Evolutionary conservation across 2,797 vertebrate genomes (phyloP).

Genomic region (Eupleurogrammus muticus): DNA sequence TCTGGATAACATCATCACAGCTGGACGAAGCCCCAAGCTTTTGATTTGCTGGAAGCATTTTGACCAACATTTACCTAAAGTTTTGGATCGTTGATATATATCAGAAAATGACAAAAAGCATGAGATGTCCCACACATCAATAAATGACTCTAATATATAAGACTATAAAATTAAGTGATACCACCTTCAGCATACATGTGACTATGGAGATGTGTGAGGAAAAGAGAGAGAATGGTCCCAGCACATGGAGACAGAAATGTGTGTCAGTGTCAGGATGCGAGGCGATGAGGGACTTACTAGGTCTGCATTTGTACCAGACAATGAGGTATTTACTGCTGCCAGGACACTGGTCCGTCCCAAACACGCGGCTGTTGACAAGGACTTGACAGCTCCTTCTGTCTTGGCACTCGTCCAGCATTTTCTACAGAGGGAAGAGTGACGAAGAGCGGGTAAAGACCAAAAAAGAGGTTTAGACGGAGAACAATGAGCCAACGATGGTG

Average conservation of each 20-base stretch:
- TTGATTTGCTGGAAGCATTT: neutral
- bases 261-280: slow-evolving; percentile 33
- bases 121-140: neutral
- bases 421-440: slow-evolving; percentile 79
- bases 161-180: slow-evolving; percentile 2
- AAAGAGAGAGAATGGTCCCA: neutral
- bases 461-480: slow-evolving; percentile 56
- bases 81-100: neutral
- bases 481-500: slow-evolving; percentile 59
- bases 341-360: slow-evolving; percentile 90
- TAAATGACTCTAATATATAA: no score
- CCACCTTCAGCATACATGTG: neutral
- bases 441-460: slow-evolving; percentile 51
- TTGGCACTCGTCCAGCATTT: slow-evolving; percentile 93
- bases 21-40: no score
- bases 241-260: slow-evolving; percentile 38
- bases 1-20: no score
- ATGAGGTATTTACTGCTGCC: slow-evolving; percentile 90
- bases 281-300: slow-evolving; percentile 85
- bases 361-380: slow-evolving; percentile 90
- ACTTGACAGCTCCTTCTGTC: slow-evolving; percentile 92
- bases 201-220: slow-evolving; percentile 12
- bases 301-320: slow-evolving; percentile 93
- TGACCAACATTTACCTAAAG: neutral
- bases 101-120: neutral